Evolutionary conservation across 2,888 invertebrate species (phyloP).

Genomic region (Schizotus pectinicornis): DNA sequence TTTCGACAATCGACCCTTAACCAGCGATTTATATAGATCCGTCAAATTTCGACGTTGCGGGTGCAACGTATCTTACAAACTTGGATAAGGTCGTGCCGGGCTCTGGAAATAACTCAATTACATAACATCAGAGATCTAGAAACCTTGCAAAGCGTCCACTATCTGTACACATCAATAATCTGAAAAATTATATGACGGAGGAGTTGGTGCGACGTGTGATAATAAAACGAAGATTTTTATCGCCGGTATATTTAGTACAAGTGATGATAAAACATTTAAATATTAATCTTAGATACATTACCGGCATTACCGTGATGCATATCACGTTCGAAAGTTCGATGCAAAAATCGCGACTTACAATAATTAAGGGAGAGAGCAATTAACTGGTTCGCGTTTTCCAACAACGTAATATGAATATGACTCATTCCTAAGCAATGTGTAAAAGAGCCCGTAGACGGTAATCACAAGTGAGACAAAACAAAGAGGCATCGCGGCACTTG

Average conservation of each 20-base stretch:
- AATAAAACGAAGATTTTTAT: constrained; percentile 1
- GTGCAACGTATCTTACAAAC: too few relatives aligned
- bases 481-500: too few relatives aligned
- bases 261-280: constrained; percentile 19
- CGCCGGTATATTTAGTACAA: constrained; percentile 7
- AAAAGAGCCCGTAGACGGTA: too few relatives aligned
- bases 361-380: too few relatives aligned
- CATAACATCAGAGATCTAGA: constrained; percentile 11
- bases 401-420: too few relatives aligned
- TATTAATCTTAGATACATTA: constrained; percentile 17
- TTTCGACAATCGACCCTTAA: too few relatives aligned
- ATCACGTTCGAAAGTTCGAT: constrained; percentile 9
- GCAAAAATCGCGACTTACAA: too few relatives aligned
- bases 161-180: not conserved
- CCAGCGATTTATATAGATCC: too few relatives aligned
- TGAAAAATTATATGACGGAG: constrained; percentile 4
- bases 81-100: not conserved
- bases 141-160: constrained; percentile 1
- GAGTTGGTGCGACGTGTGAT: constrained; percentile 1
- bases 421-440: too few relatives aligned
- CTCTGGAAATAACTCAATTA: constrained; percentile 13
- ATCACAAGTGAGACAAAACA: too few relatives aligned
- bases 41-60: too few relatives aligned
- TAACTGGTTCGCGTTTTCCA: too few relatives aligned
- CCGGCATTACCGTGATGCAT: constrained; percentile 12